Percentiles rank a stretch among this genome's conserved stretches.
Evolutionary conservation across 2,888 invertebrate genomes (phyloP).

Genomic region (Spodoptera exigua): DNA sequence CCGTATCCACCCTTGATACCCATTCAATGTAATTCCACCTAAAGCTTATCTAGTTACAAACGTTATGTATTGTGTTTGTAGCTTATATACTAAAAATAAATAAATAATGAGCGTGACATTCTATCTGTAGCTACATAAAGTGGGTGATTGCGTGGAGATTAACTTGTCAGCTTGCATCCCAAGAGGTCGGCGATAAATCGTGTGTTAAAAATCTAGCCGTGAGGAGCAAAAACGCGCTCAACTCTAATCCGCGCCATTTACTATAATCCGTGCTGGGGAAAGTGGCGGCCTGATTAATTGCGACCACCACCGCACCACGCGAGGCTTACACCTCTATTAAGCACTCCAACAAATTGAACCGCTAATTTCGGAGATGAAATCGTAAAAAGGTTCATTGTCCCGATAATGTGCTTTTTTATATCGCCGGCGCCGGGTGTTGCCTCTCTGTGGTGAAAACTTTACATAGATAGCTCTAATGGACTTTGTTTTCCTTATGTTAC

Average conservation of each 20-base stretch:
- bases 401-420: neutral
- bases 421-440: neutral
- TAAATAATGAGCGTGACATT: neutral
- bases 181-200: conserved; percentile 63
- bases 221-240: conserved; percentile 64
- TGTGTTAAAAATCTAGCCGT: conserved; percentile 66
- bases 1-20: no score
- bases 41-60: conserved; percentile 16
- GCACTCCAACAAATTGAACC: conserved; percentile 41
- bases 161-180: conserved; percentile 51
- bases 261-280: conserved; percentile 69
- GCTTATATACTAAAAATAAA: conserved; percentile 18
- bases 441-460: neutral
- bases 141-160: conserved; percentile 50
- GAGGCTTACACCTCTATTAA: conserved; percentile 43
- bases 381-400: conserved; percentile 7
- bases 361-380: conserved; percentile 30
- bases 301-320: conserved; percentile 40
- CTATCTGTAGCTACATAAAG: conserved; percentile 40
- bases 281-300: conserved; percentile 77
- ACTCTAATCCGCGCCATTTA: conserved; percentile 73
- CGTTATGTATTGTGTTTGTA: conserved; percentile 8
- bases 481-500: no score
- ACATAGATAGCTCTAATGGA: no score
- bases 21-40: conserved; percentile 14